phyloP scores from a whole-genome alignment of 1,140 invertebrate species.

The Mactra quadrangularis region DNA sequence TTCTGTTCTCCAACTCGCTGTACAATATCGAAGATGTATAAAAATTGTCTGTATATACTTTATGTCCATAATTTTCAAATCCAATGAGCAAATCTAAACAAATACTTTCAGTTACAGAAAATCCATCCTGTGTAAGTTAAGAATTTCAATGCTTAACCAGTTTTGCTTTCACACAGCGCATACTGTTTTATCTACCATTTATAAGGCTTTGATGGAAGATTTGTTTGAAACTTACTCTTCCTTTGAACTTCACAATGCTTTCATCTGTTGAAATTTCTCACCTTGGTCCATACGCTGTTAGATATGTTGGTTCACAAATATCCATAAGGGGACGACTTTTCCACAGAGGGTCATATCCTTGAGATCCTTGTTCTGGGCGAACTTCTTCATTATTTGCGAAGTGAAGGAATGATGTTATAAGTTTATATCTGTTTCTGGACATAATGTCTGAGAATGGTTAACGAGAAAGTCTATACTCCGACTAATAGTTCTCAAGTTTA shows the following conservation, averaged over 20 bases:
- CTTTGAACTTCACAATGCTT: conserved; percentile 16
- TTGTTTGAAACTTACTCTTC: conserved; percentile 8
- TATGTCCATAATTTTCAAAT: conserved; percentile 18
- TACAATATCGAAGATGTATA: conserved; percentile 21
- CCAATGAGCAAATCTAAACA: neutral
- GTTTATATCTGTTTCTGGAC: conserved; percentile 24
- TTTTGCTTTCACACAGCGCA: conserved; percentile 41
- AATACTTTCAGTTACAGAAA: conserved; percentile 7
- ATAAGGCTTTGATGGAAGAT: conserved; percentile 17
- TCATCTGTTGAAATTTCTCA: conserved; percentile 14
- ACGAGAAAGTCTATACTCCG: neutral
- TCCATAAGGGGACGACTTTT: conserved; percentile 8
- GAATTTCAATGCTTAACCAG: conserved; percentile 12
- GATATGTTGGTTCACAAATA: conserved; percentile 23
- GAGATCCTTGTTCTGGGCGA: neutral
- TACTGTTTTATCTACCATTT: conserved; percentile 1
- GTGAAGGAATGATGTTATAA: conserved; percentile 17
- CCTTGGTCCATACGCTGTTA: neutral
- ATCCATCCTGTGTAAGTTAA: neutral
- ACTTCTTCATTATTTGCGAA: conserved; percentile 34
- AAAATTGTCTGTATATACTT: conserved; percentile 20
- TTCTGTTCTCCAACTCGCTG: neutral
- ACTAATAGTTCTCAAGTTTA: conserved; percentile 14
- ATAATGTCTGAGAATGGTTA: conserved; percentile 9
- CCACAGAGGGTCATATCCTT: conserved; percentile 19